Conservation (phyloP, 2,113 vertebrate genomes). For the Xenopus laevis region DNA sequence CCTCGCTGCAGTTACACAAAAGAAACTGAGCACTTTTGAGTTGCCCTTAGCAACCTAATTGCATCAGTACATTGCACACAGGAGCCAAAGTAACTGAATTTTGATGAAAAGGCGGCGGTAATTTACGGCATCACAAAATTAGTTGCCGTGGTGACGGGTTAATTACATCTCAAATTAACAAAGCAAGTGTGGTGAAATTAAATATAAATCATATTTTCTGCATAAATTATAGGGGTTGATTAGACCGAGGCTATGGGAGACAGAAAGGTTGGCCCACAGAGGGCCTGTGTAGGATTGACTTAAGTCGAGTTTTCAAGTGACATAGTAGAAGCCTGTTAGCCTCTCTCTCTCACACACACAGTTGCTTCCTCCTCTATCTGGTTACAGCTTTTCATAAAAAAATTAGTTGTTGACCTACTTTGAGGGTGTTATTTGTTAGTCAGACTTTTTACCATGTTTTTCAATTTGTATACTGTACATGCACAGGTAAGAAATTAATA, state of each 20-base stretch:
- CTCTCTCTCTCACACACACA: background rate
- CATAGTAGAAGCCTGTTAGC: slow-evolving; percentile 25
- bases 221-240: slow-evolving; percentile 99
- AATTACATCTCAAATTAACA: slow-evolving; percentile 99
- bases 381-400: no score
- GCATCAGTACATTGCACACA: slow-evolving; percentile 99
- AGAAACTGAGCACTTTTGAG: slow-evolving; percentile 98
- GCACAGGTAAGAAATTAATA: no score
- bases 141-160: slow-evolving; percentile 99
- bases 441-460: no score
- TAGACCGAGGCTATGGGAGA: slow-evolving; percentile 98
- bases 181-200: slow-evolving; percentile 99
- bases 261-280: slow-evolving; percentile 97
- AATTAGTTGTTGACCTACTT: no score
- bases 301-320: slow-evolving; percentile 44
- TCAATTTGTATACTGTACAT: no score
- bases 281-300: slow-evolving; percentile 86
- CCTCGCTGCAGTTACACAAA: slow-evolving; percentile 94
- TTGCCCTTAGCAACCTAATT: slow-evolving; percentile 99
- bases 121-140: slow-evolving; percentile 99
- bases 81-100: slow-evolving; percentile 99
- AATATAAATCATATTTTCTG: slow-evolving; percentile 99
- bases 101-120: slow-evolving; percentile 99
- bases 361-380: slow-evolving; percentile 3
- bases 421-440: no score